Conservation (phyloP, 2,797 vertebrate species). For the Paramormyrops hopkinsi region DNA sequence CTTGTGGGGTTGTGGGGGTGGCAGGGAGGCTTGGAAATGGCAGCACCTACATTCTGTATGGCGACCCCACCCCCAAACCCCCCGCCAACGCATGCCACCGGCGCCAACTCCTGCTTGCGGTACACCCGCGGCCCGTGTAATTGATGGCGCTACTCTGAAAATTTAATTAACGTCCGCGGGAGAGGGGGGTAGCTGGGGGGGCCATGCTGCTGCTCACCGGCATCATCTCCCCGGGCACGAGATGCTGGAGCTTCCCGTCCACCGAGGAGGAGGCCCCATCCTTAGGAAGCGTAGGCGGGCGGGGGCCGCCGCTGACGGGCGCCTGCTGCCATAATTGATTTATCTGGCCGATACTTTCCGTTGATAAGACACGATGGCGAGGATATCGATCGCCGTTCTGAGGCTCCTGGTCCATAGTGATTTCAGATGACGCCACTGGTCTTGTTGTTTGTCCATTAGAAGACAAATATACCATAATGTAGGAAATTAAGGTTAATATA, state of each 20-base stretch:
- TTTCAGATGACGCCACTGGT: not conserved
- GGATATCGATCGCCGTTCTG: conserved; percentile 38
- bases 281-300: conserved; percentile 21
- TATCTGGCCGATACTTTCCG: conserved; percentile 27
- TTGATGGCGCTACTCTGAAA: conserved; percentile 2
- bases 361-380: conserved; percentile 47
- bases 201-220: not conserved
- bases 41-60: not conserved
- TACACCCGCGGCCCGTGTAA: not conserved
- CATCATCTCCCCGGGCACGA: not conserved
- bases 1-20: conserved; percentile 17
- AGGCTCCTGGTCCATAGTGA: not conserved
- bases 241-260: conserved; percentile 2
- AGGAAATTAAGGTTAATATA: not conserved
- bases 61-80: not conserved
- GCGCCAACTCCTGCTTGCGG: not conserved
- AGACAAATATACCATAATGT: not conserved
- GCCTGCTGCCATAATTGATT: conserved; percentile 34
- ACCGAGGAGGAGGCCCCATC: not conserved
- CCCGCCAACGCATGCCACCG: not conserved
- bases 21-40: not conserved
- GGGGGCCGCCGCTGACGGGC: conserved; percentile 16
- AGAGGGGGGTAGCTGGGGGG: not conserved
- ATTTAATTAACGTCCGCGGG: not conserved
- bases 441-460: not conserved